Percentiles rank a stretch among this genome's conserved stretches.
Evolutionary conservation across 1,140 invertebrate species (phyloP).

Genomic region (Lordiphosa mommai): DNA sequence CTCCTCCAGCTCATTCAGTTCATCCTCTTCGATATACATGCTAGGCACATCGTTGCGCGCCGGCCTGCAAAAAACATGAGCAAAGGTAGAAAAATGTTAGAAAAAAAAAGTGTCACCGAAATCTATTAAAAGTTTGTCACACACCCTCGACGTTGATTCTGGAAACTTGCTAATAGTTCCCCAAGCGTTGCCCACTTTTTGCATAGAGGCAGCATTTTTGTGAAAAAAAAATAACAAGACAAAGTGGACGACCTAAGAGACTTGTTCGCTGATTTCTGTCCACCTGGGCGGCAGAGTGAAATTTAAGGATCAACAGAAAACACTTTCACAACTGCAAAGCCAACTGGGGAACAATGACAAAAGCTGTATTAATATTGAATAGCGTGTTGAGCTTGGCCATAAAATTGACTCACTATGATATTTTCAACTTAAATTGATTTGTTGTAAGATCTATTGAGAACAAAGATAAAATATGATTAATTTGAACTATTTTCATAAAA

Average conservation of each 20-base stretch:
- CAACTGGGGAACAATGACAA: background rate
- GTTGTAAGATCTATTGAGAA: too few relatives aligned
- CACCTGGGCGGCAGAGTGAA: slow-evolving; percentile 10
- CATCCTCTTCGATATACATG: slow-evolving; percentile 79
- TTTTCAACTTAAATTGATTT: too few relatives aligned
- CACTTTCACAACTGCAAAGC: background rate
- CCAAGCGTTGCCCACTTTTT: slow-evolving; percentile 21
- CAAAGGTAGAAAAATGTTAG: slow-evolving; percentile 6
- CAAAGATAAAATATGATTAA: too few relatives aligned
- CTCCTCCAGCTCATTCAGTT: slow-evolving; percentile 72
- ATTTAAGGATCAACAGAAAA: slow-evolving; percentile 32
- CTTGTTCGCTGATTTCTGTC: slow-evolving; percentile 8
- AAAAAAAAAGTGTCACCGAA: slow-evolving; percentile 22
- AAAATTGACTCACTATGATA: too few relatives aligned
- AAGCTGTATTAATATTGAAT: background rate
- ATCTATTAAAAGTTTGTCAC: slow-evolving; percentile 59
- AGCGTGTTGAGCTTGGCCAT: background rate
- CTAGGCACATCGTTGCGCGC: slow-evolving; percentile 78
- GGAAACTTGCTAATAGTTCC: slow-evolving; percentile 63
- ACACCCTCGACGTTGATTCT: slow-evolving; percentile 7
- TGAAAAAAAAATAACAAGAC: slow-evolving; percentile 17
- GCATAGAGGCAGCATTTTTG: background rate
- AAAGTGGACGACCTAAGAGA: slow-evolving; percentile 23
- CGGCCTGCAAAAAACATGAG: slow-evolving; percentile 48
- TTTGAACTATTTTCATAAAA: too few relatives aligned